Percentiles rank a stretch among this genome's conserved stretches.
These are phyloP conservation scores for Macrosteles quadrilineatus DNA, from an alignment of 1,140 invertebrate genomes.

Conservation along the genomic window DNA sequence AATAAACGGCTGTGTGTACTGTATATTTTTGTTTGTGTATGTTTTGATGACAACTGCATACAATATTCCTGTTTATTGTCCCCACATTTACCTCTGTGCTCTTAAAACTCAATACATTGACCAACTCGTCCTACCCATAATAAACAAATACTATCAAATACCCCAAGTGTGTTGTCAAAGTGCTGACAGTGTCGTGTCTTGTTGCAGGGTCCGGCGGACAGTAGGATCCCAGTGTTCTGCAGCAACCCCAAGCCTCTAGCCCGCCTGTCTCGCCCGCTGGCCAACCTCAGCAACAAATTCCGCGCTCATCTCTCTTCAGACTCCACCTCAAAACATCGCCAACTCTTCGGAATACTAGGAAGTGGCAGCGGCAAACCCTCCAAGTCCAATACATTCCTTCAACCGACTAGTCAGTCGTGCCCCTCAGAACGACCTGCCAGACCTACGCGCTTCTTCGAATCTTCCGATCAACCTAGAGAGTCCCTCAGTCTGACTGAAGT, in stretches of 20 bases:
- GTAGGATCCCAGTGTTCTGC: conserved; percentile 47
- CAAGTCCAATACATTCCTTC: conserved; percentile 14
- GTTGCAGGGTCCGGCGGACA: conserved; percentile 48
- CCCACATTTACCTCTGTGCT: too few species aligned
- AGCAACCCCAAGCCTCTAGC: conserved; percentile 38
- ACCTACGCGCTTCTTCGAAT: conserved; percentile 17
- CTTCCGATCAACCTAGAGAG: conserved; percentile 26
- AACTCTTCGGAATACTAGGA: conserved; percentile 39
- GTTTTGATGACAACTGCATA: too few species aligned
- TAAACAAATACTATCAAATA: too few species aligned
- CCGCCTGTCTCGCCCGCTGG: conserved; percentile 39
- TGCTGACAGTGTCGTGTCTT: too few species aligned
- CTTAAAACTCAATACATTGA: too few species aligned
- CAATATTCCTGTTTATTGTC: too few species aligned
- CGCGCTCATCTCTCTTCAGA: conserved; percentile 40
- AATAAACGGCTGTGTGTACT: too few species aligned
- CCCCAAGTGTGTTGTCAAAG: too few species aligned
- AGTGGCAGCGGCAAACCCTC: neutral
- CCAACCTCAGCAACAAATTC: conserved; percentile 43
- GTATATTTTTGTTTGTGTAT: too few species aligned
- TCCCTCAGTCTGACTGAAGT: conserved; percentile 37
- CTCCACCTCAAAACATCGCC: conserved; percentile 35
- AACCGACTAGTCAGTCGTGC: neutral
- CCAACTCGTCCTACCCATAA: too few species aligned
- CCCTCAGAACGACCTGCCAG: conserved; percentile 22